phyloP scores from a whole-genome alignment of 2,888 invertebrate genomes.

The Laothoe populi region DNA sequence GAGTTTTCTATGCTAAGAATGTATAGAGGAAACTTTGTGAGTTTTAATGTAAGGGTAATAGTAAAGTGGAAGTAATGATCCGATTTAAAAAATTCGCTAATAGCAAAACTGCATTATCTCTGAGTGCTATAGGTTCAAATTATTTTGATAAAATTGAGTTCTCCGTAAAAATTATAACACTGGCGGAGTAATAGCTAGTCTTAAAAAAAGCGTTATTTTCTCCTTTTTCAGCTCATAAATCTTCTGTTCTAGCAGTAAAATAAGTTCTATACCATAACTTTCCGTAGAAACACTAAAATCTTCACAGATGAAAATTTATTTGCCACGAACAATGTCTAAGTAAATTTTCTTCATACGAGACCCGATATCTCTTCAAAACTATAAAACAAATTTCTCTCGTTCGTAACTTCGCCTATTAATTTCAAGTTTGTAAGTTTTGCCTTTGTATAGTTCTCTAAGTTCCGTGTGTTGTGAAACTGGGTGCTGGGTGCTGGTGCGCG shows the following conservation, averaged over 20 bases:
- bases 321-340: constrained; percentile 17
- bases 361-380: constrained; percentile 22
- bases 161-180: too few species aligned
- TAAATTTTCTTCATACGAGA: constrained; percentile 22
- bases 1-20: too few species aligned
- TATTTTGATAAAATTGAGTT: too few species aligned
- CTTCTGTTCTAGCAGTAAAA: not conserved
- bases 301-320: constrained; percentile 19
- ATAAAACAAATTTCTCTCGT: constrained; percentile 35
- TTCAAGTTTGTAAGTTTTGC: constrained; percentile 30
- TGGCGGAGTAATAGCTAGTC: too few species aligned
- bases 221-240: not conserved
- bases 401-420: constrained; percentile 23
- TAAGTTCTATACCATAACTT: not conserved
- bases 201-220: too few species aligned
- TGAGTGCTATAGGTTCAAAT: too few species aligned
- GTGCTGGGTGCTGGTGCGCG: constrained; percentile 45
- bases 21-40: too few species aligned
- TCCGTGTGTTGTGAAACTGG: constrained; percentile 32
- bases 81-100: too few species aligned
- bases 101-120: too few species aligned
- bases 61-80: too few species aligned
- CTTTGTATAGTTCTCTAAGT: constrained; percentile 29
- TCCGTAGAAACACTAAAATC: not conserved
- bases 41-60: too few species aligned